Base-by-base conservation (phyloP, 2,113 vertebrate species). In the Piaya cayana region DNA sequence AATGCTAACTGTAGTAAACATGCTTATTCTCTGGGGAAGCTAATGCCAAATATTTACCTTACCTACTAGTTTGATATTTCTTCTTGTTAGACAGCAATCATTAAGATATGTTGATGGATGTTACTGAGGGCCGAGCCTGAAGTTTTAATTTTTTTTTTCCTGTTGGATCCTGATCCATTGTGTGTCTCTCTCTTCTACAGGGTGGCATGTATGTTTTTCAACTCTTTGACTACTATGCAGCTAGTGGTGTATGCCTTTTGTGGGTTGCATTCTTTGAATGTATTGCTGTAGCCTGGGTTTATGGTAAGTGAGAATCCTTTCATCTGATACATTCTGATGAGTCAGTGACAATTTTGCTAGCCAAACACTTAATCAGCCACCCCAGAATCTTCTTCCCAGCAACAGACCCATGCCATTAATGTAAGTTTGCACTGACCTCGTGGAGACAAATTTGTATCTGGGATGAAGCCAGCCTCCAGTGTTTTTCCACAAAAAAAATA, bases 251-350 rank as follows among this genome's bases (percentile, higher is more conserved):
- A 98, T 99, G 99, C 99, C 99, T 99, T 98, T 98, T 99, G 98
- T 99, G 99, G 99, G 99, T 99, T 97, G 99, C 99, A 98, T 99
- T 99, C 99, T 99, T 99, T 98, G 99, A 99, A 99, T 99, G 99
- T 98, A 98, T 99, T 98, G 99, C 99, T 98, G 98, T 99, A 98
- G 98, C 99, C 98, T 99, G 99, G 99, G 98, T 99, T 98, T 99
- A 99, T 98, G 99, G 99, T 99, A 97, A 99, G 99, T 97, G 81
- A 50, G 17, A 43, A 56, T 26, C n/a, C 43, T 69, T 75, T 91
- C 21, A 58, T 76, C 68, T 65, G 26, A 58, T 91, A 75, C 39
- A 58, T 95, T 94, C 52, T 52, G 39, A 71, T 88, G 85, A 90
- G 47, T 90, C 68, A 52, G n/a, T 93, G 87, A 43, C n/a, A 78